A percentile compares a stretch with the other conserved stretches of the same genome.
phyloP scores from a whole-genome alignment of 2,113 vertebrate species.

The Forbesichthys agassizii region DNA sequence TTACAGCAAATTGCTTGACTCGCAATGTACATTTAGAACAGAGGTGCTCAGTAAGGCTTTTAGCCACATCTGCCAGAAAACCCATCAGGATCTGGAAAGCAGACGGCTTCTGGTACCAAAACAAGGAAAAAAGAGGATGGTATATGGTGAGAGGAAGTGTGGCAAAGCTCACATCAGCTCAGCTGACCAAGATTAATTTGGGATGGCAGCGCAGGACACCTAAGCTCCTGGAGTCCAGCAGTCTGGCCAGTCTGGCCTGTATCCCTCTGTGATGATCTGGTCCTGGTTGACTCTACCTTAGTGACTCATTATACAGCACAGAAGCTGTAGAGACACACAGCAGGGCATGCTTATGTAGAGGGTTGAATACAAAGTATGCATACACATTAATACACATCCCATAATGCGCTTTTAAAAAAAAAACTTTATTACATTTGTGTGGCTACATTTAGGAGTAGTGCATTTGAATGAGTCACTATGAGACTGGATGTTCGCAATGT shows the following conservation, averaged over 20 bases:
- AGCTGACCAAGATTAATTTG: not conserved
- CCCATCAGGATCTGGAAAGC: constrained; percentile 48
- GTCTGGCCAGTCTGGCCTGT: constrained; percentile 21
- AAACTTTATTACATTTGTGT: too few species aligned
- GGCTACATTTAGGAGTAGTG: too few species aligned
- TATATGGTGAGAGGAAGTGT: not conserved
- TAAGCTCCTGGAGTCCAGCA: constrained; percentile 18
- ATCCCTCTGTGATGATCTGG: not conserved
- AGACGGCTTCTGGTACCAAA: constrained; percentile 25
- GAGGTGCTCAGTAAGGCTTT: constrained; percentile 50
- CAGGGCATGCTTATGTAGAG: not conserved
- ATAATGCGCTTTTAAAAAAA: too few species aligned
- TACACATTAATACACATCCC: too few species aligned
- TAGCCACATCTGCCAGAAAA: constrained; percentile 50
- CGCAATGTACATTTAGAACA: constrained; percentile 48
- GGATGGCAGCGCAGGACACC: not conserved
- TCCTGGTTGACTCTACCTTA: too few species aligned
- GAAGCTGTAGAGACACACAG: not conserved
- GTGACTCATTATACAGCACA: too few species aligned
- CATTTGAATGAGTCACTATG: too few species aligned
- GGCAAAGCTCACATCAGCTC: not conserved
- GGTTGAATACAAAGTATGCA: too few species aligned
- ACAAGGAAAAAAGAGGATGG: constrained; percentile 17
- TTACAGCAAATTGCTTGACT: constrained; percentile 40
- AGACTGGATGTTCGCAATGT: too few species aligned